Percentiles rank a stretch among this genome's conserved stretches.
These are phyloP conservation scores for Neoarius graeffei DNA, from an alignment of 2,113 vertebrate species.

Conservation along the genomic window DNA sequence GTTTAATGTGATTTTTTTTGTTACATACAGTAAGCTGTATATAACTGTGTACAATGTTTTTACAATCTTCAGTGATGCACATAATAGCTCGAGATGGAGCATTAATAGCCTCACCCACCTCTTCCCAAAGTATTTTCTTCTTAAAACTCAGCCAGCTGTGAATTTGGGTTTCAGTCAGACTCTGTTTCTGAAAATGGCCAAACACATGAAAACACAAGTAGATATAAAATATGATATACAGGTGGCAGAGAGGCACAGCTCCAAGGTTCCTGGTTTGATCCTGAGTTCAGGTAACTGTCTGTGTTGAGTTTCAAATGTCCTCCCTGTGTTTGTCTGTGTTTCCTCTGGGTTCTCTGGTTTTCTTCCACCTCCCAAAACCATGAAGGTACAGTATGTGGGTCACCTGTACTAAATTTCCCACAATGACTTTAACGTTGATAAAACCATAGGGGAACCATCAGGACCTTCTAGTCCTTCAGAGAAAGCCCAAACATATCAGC, in stretches of 20 bases:
- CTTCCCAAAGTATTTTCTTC: neutral
- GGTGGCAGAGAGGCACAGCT: neutral
- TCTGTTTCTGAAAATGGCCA: neutral
- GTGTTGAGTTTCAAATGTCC: neutral
- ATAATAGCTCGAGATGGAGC: neutral
- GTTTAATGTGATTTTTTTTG: neutral
- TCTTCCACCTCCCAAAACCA: neutral
- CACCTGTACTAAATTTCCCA: neutral
- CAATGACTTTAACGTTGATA: neutral
- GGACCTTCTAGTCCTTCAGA: no score
- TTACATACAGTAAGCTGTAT: neutral
- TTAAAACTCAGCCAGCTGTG: neutral
- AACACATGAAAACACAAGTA: neutral
- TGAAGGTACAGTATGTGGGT: neutral
- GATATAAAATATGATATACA: neutral
- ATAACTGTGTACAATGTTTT: neutral
- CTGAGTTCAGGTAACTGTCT: neutral
- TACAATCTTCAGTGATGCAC: neutral
- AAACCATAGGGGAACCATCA: no score
- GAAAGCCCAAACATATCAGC: no score
- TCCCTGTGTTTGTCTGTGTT: neutral
- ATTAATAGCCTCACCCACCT: neutral
- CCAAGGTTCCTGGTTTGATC: neutral
- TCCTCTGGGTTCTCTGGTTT: neutral
- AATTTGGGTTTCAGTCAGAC: neutral